These are phyloP conservation scores for Phalacrocorax pelagicus DNA, from an alignment of 2,113 vertebrate species.

Conservation along the genomic window DNA sequence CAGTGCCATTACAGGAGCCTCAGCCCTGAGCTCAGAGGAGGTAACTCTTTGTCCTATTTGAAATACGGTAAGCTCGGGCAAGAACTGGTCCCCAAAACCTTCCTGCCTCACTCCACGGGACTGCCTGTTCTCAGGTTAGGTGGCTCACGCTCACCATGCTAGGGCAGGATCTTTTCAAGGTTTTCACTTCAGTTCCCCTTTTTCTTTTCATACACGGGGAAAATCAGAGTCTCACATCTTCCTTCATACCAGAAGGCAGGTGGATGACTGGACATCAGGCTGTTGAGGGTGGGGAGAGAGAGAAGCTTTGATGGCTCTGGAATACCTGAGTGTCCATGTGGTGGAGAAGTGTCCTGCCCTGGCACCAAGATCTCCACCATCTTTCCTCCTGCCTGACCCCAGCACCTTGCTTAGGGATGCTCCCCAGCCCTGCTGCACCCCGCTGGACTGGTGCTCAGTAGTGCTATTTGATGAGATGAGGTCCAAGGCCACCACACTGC, in stretches of 20 bases:
- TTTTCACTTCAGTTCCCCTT: background rate
- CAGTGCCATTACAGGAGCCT: background rate
- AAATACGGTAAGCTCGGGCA: background rate
- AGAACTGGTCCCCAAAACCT: background rate
- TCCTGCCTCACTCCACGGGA: background rate
- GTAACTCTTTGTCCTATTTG: background rate
- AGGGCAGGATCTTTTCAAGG: background rate
- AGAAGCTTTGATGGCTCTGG: background rate
- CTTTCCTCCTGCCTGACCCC: too few species aligned
- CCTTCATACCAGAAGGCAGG: background rate
- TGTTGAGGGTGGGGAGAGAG: background rate
- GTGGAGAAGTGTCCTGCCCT: background rate
- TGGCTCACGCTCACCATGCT: background rate
- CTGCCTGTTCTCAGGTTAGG: background rate
- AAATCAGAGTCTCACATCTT: background rate
- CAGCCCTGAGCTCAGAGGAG: background rate
- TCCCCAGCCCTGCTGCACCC: background rate
- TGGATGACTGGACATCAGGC: accelerated
- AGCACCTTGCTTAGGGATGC: background rate
- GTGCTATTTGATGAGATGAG: background rate
- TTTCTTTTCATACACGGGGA: accelerated
- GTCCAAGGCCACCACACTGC: background rate
- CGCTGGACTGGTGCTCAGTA: background rate
- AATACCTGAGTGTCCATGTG: background rate
- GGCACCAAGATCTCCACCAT: background rate